Percentiles rank a stretch among this genome's conserved stretches.
Evolutionary conservation across 1,140 invertebrate species (phyloP).

Genomic region (Diachasma alloeum): DNA sequence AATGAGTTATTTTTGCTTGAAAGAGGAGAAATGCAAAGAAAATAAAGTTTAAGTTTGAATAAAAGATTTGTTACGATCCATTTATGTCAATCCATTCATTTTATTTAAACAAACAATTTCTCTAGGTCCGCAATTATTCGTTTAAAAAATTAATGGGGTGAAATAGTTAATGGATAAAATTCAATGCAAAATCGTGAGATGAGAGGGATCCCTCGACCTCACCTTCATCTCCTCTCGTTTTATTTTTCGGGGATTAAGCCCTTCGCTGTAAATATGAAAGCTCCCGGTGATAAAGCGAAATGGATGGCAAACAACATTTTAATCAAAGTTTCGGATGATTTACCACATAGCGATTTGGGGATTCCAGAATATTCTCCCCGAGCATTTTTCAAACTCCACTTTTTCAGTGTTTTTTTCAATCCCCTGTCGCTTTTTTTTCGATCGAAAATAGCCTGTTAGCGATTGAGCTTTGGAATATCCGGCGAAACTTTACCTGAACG

Average conservation of each 20-base stretch:
- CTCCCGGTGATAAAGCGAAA: neutral
- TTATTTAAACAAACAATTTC: too few relatives aligned
- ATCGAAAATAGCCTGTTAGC: constrained; percentile 1
- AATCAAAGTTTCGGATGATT: neutral
- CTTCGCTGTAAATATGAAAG: neutral
- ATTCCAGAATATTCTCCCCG: neutral
- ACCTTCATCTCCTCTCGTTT: too few relatives aligned
- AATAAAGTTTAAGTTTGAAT: too few relatives aligned
- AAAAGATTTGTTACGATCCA: too few relatives aligned
- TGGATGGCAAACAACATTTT: neutral
- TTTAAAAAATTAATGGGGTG: too few relatives aligned
- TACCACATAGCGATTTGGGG: neutral
- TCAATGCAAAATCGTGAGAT: too few relatives aligned
- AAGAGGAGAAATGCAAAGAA: too few relatives aligned
- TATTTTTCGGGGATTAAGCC: neutral
- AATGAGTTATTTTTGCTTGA: too few relatives aligned
- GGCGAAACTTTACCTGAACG: constrained; percentile 20
- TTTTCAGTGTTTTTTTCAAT: neutral
- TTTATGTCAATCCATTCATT: too few relatives aligned
- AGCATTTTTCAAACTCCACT: neutral
- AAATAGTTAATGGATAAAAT: too few relatives aligned
- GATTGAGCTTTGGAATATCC: constrained; percentile 5
- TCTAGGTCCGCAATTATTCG: too few relatives aligned
- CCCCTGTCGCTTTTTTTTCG: neutral
- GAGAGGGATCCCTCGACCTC: too few relatives aligned